These are phyloP conservation scores for Corythornis vintsioides DNA, from an alignment of 2,113 vertebrate genomes.

Conservation along the genomic window DNA sequence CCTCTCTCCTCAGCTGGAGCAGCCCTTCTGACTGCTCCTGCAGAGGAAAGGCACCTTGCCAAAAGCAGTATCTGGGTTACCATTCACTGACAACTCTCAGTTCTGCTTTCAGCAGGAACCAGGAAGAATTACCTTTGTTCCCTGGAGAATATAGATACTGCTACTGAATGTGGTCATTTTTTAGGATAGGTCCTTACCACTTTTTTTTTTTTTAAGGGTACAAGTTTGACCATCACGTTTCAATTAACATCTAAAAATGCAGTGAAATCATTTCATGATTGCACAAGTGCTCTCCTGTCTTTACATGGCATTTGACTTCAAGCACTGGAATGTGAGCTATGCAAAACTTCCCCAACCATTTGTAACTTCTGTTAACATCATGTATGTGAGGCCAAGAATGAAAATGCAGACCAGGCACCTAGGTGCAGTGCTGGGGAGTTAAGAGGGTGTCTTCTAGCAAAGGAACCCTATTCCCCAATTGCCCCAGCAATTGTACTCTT, in stretches of 20 bases:
- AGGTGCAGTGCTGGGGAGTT: neutral
- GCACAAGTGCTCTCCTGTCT: neutral
- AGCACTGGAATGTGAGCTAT: neutral
- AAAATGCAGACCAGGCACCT: neutral
- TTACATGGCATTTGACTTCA: neutral
- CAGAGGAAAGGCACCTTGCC: constrained; percentile 10
- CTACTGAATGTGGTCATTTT: neutral
- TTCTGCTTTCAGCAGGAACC: neutral
- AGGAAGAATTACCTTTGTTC: neutral
- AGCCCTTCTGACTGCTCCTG: neutral
- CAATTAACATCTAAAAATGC: neutral
- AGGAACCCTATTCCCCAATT: neutral
- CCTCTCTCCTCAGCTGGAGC: neutral
- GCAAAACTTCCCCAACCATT: neutral
- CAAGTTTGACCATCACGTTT: neutral
- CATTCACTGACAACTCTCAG: neutral
- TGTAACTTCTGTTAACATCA: neutral
- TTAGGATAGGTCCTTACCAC: neutral
- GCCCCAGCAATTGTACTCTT: neutral
- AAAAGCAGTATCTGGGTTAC: neutral
- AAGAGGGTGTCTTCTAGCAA: neutral
- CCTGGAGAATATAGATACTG: neutral
- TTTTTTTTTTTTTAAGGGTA: neutral
- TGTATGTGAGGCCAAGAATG: accelerated
- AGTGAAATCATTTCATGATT: neutral